These are phyloP conservation scores for Glomeris maerens DNA, from an alignment of 1,140 invertebrate genomes.

Conservation along the genomic window DNA sequence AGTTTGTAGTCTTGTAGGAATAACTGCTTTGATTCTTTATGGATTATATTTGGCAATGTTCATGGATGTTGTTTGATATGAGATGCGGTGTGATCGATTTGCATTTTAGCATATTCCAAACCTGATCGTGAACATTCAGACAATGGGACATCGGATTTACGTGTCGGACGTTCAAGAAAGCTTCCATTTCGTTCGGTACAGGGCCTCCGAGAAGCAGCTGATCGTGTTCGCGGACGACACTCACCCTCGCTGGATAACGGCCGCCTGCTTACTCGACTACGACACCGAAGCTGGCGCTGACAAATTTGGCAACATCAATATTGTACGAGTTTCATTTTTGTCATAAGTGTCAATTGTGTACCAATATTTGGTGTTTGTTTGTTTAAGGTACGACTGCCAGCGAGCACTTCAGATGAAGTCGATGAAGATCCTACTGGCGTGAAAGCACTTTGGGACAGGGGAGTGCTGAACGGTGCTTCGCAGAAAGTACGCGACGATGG, in stretches of 20 bases:
- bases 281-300: slow-evolving; percentile 91
- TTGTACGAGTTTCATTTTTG: slow-evolving; percentile 58
- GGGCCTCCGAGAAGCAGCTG: slow-evolving; percentile 88
- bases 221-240: slow-evolving; percentile 98
- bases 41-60: no score
- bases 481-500: no score
- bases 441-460: slow-evolving; percentile 95
- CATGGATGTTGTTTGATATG: no score
- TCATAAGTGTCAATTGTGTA: neutral
- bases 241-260: slow-evolving; percentile 88
- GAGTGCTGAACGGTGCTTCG: slow-evolving; percentile 87
- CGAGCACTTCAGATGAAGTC: slow-evolving; percentile 87
- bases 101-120: slow-evolving; percentile 75
- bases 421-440: slow-evolving; percentile 98
- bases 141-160: slow-evolving; percentile 82
- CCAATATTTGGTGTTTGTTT: slow-evolving; percentile 7
- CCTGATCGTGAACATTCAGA: slow-evolving; percentile 80
- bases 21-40: neutral
- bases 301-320: slow-evolving; percentile 95
- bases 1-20: neutral
- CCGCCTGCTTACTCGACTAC: slow-evolving; percentile 85
- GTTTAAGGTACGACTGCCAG: slow-evolving; percentile 58
- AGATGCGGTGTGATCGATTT: no score
- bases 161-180: slow-evolving; percentile 95
- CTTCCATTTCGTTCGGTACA: slow-evolving; percentile 90